Conservation (phyloP, 2,797 vertebrate species). For the Paratrypauchen microcephalus region DNA sequence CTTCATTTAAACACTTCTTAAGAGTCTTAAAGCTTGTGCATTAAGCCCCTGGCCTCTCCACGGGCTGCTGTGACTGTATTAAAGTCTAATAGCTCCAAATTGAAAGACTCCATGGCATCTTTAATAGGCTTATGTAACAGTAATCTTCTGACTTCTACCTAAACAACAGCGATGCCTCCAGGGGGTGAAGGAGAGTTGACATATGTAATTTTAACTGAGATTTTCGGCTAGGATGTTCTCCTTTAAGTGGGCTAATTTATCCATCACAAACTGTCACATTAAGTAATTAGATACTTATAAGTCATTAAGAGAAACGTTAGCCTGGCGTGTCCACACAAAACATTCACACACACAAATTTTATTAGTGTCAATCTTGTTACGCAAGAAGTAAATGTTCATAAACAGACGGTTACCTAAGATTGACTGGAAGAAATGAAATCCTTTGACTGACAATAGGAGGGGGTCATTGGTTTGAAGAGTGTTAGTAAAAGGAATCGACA, state of each 20-base stretch:
- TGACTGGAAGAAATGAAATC: not conserved
- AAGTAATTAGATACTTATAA: not conserved
- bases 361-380: slow-evolving; percentile 20
- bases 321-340: slow-evolving; percentile 10
- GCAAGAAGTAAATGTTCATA: not conserved
- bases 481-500: not conserved
- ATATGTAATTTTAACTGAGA: slow-evolving; percentile 13
- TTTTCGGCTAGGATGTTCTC: slow-evolving; percentile 12
- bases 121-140: slow-evolving; percentile 1
- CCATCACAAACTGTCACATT: slow-evolving; percentile 14
- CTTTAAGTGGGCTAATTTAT: slow-evolving; percentile 14
- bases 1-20: not conserved
- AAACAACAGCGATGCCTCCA: slow-evolving; percentile 6
- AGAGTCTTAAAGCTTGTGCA: not conserved
- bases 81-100: slow-evolving; percentile 2
- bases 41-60: not conserved
- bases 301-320: not conserved
- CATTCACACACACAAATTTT: slow-evolving; percentile 25
- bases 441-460: not conserved
- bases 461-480: not conserved
- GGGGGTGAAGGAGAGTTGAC: not conserved
- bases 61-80: not conserved
- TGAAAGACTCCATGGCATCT: not conserved
- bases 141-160: not conserved
- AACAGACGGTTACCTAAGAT: slow-evolving; percentile 18